These are phyloP conservation scores for Myopa tessellatipennis DNA, from an alignment of 2,888 invertebrate genomes.

Conservation along the genomic window DNA sequence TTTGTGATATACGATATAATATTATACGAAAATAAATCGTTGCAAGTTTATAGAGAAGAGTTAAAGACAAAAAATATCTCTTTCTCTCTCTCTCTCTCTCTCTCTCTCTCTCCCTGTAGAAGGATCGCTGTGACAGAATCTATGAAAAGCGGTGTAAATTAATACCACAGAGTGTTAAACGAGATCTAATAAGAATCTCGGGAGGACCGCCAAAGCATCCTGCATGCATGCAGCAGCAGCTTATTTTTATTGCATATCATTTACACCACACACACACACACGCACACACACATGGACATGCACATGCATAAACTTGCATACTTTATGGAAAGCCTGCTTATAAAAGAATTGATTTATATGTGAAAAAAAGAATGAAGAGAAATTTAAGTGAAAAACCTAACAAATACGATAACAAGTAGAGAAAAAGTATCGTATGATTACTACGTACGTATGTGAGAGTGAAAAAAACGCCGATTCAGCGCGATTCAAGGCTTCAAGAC, in stretches of 20 bases:
- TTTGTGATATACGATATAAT: constrained; percentile 3
- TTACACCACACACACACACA: constrained; percentile 15
- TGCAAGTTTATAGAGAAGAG: constrained; percentile 30
- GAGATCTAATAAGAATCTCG: constrained; percentile 22
- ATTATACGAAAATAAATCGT: not conserved
- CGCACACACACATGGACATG: constrained; percentile 1
- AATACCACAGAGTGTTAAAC: constrained; percentile 46
- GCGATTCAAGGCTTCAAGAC: not conserved
- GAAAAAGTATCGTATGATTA: constrained; percentile 14
- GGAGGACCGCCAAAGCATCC: constrained; percentile 6
- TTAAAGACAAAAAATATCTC: constrained; percentile 29
- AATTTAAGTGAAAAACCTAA: not conserved
- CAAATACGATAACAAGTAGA: constrained; percentile 4
- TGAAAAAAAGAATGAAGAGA: not conserved
- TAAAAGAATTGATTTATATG: constrained; percentile 10
- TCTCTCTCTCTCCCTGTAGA: too few species aligned
- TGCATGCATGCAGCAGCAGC: constrained; percentile 11
- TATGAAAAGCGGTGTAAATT: constrained; percentile 44
- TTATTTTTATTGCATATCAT: constrained; percentile 37
- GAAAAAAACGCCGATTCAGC: constrained; percentile 5
- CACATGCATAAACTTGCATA: not conserved
- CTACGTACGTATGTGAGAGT: not conserved
- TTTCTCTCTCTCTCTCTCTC: too few species aligned
- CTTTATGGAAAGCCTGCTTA: not conserved
- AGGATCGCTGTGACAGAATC: constrained; percentile 13